Conservation (phyloP, 2,797 vertebrate species). For the Phoxinus dragarum region DNA sequence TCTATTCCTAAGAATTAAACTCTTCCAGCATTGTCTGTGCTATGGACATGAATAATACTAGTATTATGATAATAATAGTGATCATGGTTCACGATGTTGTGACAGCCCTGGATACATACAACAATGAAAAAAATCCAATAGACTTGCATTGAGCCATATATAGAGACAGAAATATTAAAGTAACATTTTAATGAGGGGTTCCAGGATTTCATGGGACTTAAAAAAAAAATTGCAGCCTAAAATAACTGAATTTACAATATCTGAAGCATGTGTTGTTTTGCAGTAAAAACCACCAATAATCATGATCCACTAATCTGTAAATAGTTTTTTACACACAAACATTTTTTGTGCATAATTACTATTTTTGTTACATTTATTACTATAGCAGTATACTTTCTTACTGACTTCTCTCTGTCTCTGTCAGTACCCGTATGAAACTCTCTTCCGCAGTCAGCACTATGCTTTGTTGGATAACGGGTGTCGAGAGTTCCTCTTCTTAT, state of each 20-base stretch:
- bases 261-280: neutral
- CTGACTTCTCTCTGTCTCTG: neutral
- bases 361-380: neutral
- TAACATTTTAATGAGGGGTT: neutral
- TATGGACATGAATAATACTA: neutral
- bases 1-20: neutral
- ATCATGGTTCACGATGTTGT: neutral
- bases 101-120: neutral
- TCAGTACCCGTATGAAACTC: slow-evolving; percentile 91
- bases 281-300: neutral
- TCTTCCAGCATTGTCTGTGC: neutral
- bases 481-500: slow-evolving; percentile 90
- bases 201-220: neutral
- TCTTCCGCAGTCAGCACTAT: slow-evolving; percentile 94
- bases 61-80: too few species aligned
- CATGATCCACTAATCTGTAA: neutral
- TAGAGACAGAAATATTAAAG: neutral
- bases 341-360: neutral
- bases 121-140: neutral
- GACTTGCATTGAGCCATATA: neutral
- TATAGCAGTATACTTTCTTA: neutral
- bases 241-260: neutral
- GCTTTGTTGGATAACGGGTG: slow-evolving; percentile 92
- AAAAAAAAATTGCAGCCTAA: neutral
- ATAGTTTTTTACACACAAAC: too few species aligned